Base-by-base conservation (phyloP, 2,113 vertebrate genomes). In the Aegotheles bennettii region DNA sequence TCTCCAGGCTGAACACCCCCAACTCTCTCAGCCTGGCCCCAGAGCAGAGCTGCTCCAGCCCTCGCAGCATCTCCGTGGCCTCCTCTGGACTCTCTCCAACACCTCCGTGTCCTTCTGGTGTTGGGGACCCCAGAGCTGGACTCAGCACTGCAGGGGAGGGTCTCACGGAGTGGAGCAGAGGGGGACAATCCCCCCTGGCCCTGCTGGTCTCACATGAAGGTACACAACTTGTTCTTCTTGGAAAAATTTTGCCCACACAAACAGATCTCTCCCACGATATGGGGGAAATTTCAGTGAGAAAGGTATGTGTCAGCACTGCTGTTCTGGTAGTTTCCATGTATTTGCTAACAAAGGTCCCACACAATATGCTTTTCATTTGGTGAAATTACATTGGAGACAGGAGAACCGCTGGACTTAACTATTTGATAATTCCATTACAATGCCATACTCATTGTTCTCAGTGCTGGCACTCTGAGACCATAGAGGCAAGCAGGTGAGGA, bases 171-270 rank as follows among this genome's bases (percentile, higher is more conserved):
- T n/a, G n/a, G n/a, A n/a, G n/a, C n/a, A n/a, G n/a, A n/a, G n/a
- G n/a, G n/a, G n/a, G n/a, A n/a, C n/a, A n/a, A n/a, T n/a, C n/a
- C n/a, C n/a, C n/a, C n/a, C n/a, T n/a, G n/a, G n/a, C n/a, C n/a
- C n/a, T n/a, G n/a, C n/a, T n/a, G n/a, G n/a, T n/a, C n/a, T n/a
- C n/a, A n/a, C n/a, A n/a, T 10, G 69, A 90, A 69, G 74, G 38
- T 76, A 91, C 36, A 50, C 51, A 56, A 25, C 75, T 92, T 54
- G 40, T 53, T 90, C 48, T n/a, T 59, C 88, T 69, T 47, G 84
- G 84, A 82, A 96, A 96, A 97, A 94, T 36, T 31, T 23, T 47
- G 28, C 63, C 94, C 78, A 64, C 51, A 47, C 79, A 90, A 91
- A 94, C 56, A 93, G 75, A 93, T 76, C 50, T 67, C 56, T 88